These are phyloP conservation scores for Timema cristinae DNA, from an alignment of 2,888 invertebrate genomes.

Conservation along the genomic window DNA sequence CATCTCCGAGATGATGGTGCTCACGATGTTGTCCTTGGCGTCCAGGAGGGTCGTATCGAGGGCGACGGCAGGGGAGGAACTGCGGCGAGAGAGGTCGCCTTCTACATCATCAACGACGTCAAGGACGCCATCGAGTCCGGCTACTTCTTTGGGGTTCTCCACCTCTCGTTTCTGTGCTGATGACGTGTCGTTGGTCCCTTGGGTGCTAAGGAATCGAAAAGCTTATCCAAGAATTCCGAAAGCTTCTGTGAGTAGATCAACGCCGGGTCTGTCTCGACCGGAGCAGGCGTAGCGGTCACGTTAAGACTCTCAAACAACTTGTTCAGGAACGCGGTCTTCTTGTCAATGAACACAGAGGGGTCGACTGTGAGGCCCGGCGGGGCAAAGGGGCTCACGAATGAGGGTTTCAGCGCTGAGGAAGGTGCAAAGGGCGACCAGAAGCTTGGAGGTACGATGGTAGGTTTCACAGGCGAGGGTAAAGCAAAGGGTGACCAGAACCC, in stretches of 20 bases:
- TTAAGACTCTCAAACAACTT: slow-evolving; percentile 40
- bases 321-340: slow-evolving; percentile 40
- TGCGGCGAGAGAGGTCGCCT: background rate
- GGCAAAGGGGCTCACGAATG: background rate
- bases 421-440: slow-evolving; percentile 22
- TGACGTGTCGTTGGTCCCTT: slow-evolving; percentile 35
- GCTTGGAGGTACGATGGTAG: slow-evolving; percentile 5
- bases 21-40: slow-evolving; percentile 23
- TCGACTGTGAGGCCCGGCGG: slow-evolving; percentile 16
- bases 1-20: slow-evolving; percentile 24
- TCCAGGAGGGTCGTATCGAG: slow-evolving; percentile 15
- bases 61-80: background rate
- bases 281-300: slow-evolving; percentile 33
- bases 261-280: slow-evolving; percentile 34
- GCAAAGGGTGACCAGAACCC: slow-evolving; percentile 23
- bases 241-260: slow-evolving; percentile 41
- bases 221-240: slow-evolving; percentile 39
- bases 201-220: slow-evolving; percentile 38
- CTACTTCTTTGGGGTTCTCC: slow-evolving; percentile 4
- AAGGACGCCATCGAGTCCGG: background rate
- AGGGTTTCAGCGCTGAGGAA: background rate
- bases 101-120: background rate
- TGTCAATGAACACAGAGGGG: slow-evolving; percentile 34
- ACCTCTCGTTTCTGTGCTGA: slow-evolving; percentile 16
- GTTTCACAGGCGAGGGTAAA: background rate